phyloP scores from a whole-genome alignment of 2,797 vertebrate species.

The Hydrophis major region DNA sequence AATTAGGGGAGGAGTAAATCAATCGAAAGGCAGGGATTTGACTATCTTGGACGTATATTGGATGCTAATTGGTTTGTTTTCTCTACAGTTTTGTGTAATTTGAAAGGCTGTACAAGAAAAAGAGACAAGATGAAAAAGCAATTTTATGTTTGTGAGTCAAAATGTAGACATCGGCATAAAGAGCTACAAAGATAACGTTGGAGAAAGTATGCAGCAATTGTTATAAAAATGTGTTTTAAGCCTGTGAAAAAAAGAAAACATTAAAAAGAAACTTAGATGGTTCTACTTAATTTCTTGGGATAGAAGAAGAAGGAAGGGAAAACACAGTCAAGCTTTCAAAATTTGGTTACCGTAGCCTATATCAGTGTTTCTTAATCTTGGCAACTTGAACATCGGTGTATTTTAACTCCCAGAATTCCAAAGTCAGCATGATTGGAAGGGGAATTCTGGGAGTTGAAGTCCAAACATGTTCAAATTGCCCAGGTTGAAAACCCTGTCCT shows the following conservation, averaged over 20 bases:
- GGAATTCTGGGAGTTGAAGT: neutral
- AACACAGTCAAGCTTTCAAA: neutral
- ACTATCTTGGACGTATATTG: neutral
- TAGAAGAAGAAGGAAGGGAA: neutral
- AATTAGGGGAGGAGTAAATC: neutral
- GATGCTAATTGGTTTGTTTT: neutral
- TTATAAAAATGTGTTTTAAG: neutral
- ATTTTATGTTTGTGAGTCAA: neutral
- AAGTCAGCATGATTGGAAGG: neutral
- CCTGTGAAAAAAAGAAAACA: neutral
- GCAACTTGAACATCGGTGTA: neutral
- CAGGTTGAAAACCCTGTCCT: neutral
- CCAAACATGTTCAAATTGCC: neutral
- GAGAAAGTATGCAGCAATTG: neutral
- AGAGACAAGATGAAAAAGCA: neutral
- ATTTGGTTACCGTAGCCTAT: neutral
- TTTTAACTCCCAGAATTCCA: neutral
- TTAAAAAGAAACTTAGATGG: neutral
- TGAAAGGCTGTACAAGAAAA: neutral
- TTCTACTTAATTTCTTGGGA: neutral
- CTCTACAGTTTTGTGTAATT: neutral
- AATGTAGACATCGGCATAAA: neutral
- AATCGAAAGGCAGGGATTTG: neutral
- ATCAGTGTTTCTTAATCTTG: neutral
- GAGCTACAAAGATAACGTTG: neutral